Evolutionary conservation across 2,888 invertebrate species (phyloP).

Genomic region (Melinaea marsaeus): DNA sequence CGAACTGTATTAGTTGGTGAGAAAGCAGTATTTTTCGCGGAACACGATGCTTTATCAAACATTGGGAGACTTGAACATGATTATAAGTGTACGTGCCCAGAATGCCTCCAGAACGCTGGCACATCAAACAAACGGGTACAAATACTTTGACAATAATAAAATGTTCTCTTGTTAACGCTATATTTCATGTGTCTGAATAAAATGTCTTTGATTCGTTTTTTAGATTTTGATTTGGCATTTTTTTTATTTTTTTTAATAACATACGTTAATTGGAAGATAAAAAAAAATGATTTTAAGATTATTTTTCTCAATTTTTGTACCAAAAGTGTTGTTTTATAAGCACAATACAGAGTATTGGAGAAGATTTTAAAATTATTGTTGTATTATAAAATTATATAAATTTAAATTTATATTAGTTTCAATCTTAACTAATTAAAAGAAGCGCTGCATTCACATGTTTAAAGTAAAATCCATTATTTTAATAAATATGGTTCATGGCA

Average conservation of each 20-base stretch:
- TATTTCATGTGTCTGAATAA: conserved; percentile 7
- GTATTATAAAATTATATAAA: too few relatives aligned
- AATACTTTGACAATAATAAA: conserved; percentile 64
- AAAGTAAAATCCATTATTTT: too few relatives aligned
- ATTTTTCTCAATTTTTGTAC: too few relatives aligned
- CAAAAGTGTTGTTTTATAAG: too few relatives aligned
- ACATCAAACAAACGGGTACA: conserved; percentile 62
- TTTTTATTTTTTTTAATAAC: neutral
- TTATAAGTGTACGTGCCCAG: conserved; percentile 72
- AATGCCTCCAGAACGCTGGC: conserved; percentile 61
- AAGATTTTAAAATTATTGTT: too few relatives aligned
- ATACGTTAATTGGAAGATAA: too few relatives aligned
- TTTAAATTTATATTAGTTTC: too few relatives aligned
- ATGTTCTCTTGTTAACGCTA: conserved; percentile 66
- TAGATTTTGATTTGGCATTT: neutral
- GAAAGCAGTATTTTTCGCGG: conserved; percentile 56
- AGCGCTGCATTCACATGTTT: too few relatives aligned
- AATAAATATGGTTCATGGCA: too few relatives aligned
- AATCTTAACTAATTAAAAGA: too few relatives aligned
- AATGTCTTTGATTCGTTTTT: neutral
- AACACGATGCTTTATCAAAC: conserved; percentile 71
- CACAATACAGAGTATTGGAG: too few relatives aligned
- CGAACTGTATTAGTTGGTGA: conserved; percentile 32
- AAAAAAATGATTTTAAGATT: too few relatives aligned
- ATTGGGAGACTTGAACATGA: conserved; percentile 72